Evolutionary conservation across 2,888 invertebrate species (phyloP).

Genomic region (Yponomeuta evonymella): DNA sequence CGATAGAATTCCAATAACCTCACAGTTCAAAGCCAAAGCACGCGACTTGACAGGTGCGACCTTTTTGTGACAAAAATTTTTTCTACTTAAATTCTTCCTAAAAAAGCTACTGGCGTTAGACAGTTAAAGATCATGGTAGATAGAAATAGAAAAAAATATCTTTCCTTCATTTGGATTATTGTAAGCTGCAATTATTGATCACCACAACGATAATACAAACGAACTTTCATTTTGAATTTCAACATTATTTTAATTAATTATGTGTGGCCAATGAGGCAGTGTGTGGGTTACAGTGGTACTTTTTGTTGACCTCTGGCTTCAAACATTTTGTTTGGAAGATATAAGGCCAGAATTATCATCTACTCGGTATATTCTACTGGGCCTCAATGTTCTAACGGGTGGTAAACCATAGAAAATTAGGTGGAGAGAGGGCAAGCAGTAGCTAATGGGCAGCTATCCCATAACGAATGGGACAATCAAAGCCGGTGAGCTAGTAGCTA

Average conservation of each 20-base stretch:
- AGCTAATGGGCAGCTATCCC: conserved; percentile 53
- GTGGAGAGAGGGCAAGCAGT: conserved; percentile 42
- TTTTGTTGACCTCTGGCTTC: background rate
- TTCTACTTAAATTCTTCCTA: background rate
- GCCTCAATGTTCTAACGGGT: conserved; percentile 22
- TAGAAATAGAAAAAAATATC: background rate
- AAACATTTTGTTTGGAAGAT: background rate
- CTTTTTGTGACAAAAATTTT: conserved; percentile 6
- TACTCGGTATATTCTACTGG: background rate
- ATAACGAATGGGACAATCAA: conserved; percentile 59
- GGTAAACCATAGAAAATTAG: conserved; percentile 59
- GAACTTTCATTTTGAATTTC: background rate
- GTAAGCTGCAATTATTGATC: background rate
- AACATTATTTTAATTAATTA: conserved; percentile 44
- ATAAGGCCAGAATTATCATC: background rate
- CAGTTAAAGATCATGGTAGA: background rate
- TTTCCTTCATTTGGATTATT: background rate
- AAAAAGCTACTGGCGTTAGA: background rate
- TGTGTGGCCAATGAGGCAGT: conserved; percentile 39
- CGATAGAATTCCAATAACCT: background rate
- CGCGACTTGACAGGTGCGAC: conserved; percentile 13
- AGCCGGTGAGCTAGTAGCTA: conserved; percentile 25
- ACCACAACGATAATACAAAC: background rate
- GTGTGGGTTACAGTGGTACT: background rate
- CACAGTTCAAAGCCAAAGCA: background rate